Evolutionary conservation across 2,888 invertebrate species (phyloP).

Genomic region (Coelogynopora nodosa): DNA sequence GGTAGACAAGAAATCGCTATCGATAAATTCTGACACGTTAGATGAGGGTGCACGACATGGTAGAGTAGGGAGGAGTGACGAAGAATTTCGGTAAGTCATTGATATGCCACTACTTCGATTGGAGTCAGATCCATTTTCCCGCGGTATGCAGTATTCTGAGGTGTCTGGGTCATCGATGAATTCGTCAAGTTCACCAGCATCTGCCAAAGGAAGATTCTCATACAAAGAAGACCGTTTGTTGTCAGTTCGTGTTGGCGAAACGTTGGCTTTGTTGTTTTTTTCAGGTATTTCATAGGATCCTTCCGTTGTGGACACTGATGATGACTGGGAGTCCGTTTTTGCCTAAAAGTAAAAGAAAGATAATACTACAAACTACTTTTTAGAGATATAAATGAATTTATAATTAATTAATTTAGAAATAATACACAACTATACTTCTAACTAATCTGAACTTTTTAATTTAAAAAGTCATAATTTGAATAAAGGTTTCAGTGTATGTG

Average conservation of each 20-base stretch:
- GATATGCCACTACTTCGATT: neutral
- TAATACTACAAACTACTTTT: too few species aligned
- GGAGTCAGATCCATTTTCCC: neutral
- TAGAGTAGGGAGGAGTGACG: neutral
- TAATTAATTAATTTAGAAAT: neutral
- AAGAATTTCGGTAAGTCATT: conserved; percentile 23
- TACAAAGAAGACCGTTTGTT: neutral
- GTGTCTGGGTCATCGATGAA: neutral
- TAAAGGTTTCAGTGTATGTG: too few species aligned
- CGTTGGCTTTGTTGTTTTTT: neutral
- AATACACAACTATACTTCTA: neutral
- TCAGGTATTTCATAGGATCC: conserved; percentile 26
- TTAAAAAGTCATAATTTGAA: too few species aligned
- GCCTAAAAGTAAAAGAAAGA: neutral
- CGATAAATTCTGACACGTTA: neutral
- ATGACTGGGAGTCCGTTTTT: neutral
- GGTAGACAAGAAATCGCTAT: neutral
- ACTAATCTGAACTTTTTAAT: too few species aligned
- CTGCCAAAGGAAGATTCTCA: neutral
- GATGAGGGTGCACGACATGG: conserved; percentile 11
- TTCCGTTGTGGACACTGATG: neutral
- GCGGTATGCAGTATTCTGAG: conserved; percentile 6
- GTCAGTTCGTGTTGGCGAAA: neutral
- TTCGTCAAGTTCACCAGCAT: neutral
- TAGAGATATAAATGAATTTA: too few species aligned